Conservation (phyloP, 2,113 vertebrate species). For the Hydropotes inermis region DNA sequence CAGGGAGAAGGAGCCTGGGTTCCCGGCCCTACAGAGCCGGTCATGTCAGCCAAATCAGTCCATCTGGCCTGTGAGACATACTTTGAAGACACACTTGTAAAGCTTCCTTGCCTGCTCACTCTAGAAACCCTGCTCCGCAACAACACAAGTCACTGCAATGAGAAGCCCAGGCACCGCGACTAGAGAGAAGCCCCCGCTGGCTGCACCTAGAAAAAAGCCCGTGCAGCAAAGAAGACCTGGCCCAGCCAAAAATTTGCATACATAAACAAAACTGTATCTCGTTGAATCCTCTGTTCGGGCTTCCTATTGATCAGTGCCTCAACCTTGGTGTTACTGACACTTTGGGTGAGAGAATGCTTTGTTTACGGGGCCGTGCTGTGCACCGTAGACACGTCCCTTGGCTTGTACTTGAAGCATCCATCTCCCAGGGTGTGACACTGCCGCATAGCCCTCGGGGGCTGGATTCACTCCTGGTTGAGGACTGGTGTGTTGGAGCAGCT, state of each 20-base stretch:
- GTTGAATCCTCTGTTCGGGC: neutral
- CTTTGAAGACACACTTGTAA: neutral
- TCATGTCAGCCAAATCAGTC: neutral
- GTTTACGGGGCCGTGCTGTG: neutral
- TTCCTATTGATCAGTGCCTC: neutral
- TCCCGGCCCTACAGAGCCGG: fast-evolving
- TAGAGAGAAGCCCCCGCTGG: fast-evolving
- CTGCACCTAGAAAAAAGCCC: neutral
- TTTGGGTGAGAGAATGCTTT: neutral
- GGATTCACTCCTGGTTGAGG: neutral
- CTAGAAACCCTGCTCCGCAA: neutral
- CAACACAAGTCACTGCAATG: neutral
- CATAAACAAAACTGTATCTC: neutral
- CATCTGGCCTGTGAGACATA: neutral
- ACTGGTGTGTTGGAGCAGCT: neutral
- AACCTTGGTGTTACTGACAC: neutral
- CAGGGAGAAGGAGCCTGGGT: neutral
- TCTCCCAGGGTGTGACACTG: neutral
- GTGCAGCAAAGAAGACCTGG: neutral
- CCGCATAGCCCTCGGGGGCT: neutral
- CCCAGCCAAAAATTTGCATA: neutral
- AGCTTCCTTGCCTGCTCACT: neutral
- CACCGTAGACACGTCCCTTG: neutral
- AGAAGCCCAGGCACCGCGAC: neutral
- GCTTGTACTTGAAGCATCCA: neutral